These are phyloP conservation scores for Morpho achilles DNA, from an alignment of 2,888 invertebrate species.

Conservation along the genomic window DNA sequence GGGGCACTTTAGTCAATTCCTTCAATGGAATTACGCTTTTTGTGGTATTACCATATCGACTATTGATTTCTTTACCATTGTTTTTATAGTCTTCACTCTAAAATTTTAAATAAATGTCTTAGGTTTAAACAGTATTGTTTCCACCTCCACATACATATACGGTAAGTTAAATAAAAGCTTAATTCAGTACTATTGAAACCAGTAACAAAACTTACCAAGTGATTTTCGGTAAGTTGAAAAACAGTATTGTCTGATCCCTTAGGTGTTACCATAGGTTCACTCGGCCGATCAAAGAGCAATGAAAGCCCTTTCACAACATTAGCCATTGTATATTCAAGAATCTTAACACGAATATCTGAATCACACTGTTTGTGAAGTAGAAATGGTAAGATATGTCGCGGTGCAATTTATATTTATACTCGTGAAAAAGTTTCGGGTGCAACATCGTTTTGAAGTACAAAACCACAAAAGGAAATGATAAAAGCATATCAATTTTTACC, in stretches of 20 bases:
- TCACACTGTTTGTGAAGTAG: conserved; percentile 64
- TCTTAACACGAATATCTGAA: conserved; percentile 38
- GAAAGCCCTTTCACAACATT: conserved; percentile 42
- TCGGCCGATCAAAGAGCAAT: conserved; percentile 80
- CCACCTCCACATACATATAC: too few relatives aligned
- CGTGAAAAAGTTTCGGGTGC: conserved; percentile 33
- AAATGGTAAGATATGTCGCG: conserved; percentile 31
- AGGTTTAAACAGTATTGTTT: too few relatives aligned
- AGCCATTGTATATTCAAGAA: conserved; percentile 42
- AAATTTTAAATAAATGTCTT: neutral
- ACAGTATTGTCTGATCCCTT: conserved; percentile 79
- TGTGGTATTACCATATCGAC: conserved; percentile 80
- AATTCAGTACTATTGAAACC: too few relatives aligned
- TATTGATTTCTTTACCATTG: conserved; percentile 79
- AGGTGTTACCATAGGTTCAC: conserved; percentile 80
- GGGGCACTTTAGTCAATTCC: conserved; percentile 72
- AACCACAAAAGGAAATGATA: conserved; percentile 23
- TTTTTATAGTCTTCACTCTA: conserved; percentile 68
- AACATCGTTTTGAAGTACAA: conserved; percentile 23
- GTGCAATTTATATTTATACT: conserved; percentile 32
- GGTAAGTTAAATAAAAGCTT: too few relatives aligned
- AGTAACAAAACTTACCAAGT: conserved; percentile 75
- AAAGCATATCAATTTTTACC: neutral
- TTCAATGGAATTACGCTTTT: conserved; percentile 74
- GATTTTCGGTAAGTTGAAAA: conserved; percentile 80